Conservation (phyloP, 2,797 vertebrate genomes). For the Rhinogobio ventralis region DNA sequence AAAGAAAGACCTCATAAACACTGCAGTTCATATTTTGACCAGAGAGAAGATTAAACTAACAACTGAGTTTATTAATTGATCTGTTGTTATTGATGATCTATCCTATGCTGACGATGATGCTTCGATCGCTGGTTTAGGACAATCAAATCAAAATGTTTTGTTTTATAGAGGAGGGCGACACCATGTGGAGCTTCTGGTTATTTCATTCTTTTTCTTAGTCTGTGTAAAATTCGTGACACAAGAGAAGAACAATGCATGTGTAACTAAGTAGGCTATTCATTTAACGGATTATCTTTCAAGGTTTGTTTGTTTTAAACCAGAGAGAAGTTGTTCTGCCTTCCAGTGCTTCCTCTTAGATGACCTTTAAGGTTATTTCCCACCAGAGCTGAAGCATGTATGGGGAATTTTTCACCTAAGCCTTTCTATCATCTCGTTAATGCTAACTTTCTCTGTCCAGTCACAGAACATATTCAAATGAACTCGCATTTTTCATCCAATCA, state of each 20-base stretch:
- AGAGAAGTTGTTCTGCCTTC: constrained; percentile 24
- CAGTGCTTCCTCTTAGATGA: background rate
- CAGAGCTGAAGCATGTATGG: background rate
- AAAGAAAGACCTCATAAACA: background rate
- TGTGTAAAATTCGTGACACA: background rate
- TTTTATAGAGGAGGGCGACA: constrained; percentile 26
- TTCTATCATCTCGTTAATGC: background rate
- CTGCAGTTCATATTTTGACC: background rate
- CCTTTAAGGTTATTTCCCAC: background rate
- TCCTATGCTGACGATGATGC: background rate
- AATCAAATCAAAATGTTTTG: background rate
- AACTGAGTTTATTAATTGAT: background rate
- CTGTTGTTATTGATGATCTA: background rate
- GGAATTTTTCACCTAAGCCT: background rate
- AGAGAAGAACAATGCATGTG: background rate
- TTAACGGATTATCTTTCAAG: background rate
- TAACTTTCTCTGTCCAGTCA: background rate
- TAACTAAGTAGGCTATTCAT: too few species aligned
- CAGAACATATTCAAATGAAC: background rate
- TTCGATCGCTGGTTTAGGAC: background rate
- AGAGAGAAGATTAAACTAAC: background rate
- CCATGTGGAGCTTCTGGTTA: constrained; percentile 29
- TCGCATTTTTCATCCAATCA: background rate
- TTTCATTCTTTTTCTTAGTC: background rate
- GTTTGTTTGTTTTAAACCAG: background rate